Evolutionary conservation across 2,797 vertebrate genomes (phyloP).

Genomic region (Lerista edwardsae): DNA sequence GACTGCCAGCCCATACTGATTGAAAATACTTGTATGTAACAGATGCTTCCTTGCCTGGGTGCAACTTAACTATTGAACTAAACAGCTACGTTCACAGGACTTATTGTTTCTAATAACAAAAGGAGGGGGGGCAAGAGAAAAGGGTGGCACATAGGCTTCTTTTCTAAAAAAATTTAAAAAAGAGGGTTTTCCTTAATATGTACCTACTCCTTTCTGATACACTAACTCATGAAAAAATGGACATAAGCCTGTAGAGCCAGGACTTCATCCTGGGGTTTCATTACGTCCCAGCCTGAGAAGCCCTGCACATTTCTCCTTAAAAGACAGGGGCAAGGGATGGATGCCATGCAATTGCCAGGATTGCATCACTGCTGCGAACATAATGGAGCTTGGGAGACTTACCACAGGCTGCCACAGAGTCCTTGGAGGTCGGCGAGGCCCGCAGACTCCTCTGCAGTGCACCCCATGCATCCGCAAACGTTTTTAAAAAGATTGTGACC

Average conservation of each 20-base stretch:
- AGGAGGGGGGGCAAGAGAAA: background rate
- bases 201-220: background rate
- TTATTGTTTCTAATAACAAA: background rate
- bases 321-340: too few species aligned
- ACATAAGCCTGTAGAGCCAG: constrained; percentile 14
- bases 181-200: constrained; percentile 44
- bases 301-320: too few species aligned
- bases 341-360: too few species aligned
- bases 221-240: background rate
- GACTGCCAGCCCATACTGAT: background rate
- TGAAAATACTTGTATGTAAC: constrained; percentile 8
- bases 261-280: too few species aligned
- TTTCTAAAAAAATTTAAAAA: constrained; percentile 16
- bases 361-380: too few species aligned
- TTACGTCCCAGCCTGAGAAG: too few species aligned
- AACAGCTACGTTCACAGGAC: background rate
- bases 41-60: background rate
- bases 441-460: too few species aligned
- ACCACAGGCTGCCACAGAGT: too few species aligned
- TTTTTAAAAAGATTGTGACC: too few species aligned
- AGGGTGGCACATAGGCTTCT: background rate
- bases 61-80: background rate
- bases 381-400: too few species aligned
- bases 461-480: too few species aligned
- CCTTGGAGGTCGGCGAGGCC: too few species aligned